These are phyloP conservation scores for Coenonympha glycerion DNA, from an alignment of 2,888 invertebrate species.

Conservation along the genomic window DNA sequence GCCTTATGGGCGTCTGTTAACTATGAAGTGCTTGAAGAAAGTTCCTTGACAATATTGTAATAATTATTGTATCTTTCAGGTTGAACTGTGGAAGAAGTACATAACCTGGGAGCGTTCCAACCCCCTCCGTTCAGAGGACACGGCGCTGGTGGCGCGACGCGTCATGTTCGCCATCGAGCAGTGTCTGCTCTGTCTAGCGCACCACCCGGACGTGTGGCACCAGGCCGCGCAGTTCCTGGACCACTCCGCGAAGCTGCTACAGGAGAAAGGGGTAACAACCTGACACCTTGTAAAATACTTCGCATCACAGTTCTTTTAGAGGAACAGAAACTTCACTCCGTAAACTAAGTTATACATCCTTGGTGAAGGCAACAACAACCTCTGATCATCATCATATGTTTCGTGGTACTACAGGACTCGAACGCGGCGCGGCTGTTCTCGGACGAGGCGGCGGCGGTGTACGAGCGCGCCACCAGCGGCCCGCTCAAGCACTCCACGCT, in stretches of 20 bases:
- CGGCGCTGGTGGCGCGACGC: slow-evolving; percentile 91
- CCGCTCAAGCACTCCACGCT: slow-evolving; percentile 93
- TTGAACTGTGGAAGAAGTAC: slow-evolving; percentile 99
- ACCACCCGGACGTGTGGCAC: slow-evolving; percentile 99
- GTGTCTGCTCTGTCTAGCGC: slow-evolving; percentile 95
- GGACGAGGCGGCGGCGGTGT: slow-evolving; percentile 95
- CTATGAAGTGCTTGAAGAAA: too few relatives aligned
- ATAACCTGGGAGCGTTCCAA: slow-evolving; percentile 98
- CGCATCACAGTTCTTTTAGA: too few relatives aligned
- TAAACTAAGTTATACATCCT: too few relatives aligned
- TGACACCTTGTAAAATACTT: too few relatives aligned
- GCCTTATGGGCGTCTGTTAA: too few relatives aligned
- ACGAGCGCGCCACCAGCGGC: slow-evolving; percentile 92
- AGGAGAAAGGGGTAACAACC: slow-evolving; percentile 89
- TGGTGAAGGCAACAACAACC: too few relatives aligned
- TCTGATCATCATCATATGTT: too few relatives aligned
- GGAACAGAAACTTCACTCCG: too few relatives aligned
- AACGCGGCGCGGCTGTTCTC: slow-evolving; percentile 94
- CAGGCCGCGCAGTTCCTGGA: slow-evolving; percentile 98
- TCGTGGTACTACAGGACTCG: slow-evolving; percentile 85
- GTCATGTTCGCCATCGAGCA: slow-evolving; percentile 99
- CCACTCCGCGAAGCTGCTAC: slow-evolving; percentile 92
- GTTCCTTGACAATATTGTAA: too few relatives aligned
- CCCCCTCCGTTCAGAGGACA: slow-evolving; percentile 97
- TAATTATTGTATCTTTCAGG: slow-evolving; percentile 70